These are phyloP conservation scores for Phengaris alcon DNA, from an alignment of 2,888 invertebrate species.

Conservation along the genomic window DNA sequence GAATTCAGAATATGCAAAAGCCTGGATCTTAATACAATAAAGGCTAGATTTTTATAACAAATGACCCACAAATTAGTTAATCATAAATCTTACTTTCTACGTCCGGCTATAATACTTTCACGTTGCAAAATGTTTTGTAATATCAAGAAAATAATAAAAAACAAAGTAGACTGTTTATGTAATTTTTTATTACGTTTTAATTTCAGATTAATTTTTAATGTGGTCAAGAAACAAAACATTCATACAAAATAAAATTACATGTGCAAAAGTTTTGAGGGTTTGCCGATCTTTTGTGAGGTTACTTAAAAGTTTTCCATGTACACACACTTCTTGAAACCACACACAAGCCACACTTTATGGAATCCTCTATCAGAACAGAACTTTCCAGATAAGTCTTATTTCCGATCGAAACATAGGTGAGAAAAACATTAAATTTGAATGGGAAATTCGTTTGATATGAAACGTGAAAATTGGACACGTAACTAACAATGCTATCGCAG, in stretches of 20 bases:
- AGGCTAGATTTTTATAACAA: neutral
- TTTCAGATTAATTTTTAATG: neutral
- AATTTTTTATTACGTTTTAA: slow-evolving; percentile 4
- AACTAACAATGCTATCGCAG: slow-evolving; percentile 11
- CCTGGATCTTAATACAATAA: too few relatives aligned
- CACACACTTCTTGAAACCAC: too few relatives aligned
- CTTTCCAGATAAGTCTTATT: neutral
- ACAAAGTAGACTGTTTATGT: slow-evolving; percentile 8
- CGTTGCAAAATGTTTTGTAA: slow-evolving; percentile 44
- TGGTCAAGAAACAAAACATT: neutral
- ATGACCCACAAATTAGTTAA: slow-evolving; percentile 38
- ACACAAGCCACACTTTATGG: too few relatives aligned
- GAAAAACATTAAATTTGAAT: neutral
- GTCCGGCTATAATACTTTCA: slow-evolving; percentile 41
- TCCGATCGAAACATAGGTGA: neutral
- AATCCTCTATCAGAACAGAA: too few relatives aligned
- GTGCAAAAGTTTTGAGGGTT: neutral
- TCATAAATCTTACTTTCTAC: slow-evolving; percentile 43
- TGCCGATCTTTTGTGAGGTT: neutral
- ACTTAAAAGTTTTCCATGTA: too few relatives aligned
- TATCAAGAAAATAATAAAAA: slow-evolving; percentile 34
- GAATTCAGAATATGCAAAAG: too few relatives aligned
- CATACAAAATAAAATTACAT: neutral
- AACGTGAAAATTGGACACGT: neutral
- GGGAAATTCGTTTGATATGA: neutral